Conservation (phyloP, 2,113 vertebrate genomes). For the Pelecanoides urinatrix region DNA sequence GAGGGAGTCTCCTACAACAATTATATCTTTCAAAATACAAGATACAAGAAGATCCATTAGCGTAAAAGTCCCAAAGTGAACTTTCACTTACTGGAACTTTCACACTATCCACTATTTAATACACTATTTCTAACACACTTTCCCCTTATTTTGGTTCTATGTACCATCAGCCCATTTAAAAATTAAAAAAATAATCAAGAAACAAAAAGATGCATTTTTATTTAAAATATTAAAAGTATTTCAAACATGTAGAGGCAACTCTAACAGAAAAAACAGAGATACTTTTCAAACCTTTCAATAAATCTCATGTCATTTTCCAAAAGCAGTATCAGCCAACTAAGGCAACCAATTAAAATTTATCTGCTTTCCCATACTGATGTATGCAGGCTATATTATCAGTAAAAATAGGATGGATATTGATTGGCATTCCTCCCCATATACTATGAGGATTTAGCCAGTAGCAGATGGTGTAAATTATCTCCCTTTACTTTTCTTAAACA, state of each 20-base stretch:
- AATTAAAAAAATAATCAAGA: not conserved
- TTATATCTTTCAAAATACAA: not conserved
- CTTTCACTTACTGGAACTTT: not conserved
- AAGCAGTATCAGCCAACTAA: not conserved
- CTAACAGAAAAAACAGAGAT: not conserved
- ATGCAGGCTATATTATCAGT: not conserved
- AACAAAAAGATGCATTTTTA: not conserved
- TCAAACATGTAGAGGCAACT: rapidly evolving
- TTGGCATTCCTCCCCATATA: not conserved
- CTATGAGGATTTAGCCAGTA: not conserved
- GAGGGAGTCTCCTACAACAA: too few species aligned
- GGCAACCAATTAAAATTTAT: not conserved
- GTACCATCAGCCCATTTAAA: not conserved
- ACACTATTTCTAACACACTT: not conserved
- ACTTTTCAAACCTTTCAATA: not conserved
- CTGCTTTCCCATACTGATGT: not conserved
- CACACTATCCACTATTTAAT: not conserved
- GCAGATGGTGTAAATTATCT: not conserved
- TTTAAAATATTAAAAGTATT: not conserved
- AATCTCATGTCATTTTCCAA: not conserved
- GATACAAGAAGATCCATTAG: not conserved
- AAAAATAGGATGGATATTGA: not conserved
- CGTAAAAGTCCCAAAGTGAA: not conserved
- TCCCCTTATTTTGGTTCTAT: not conserved
- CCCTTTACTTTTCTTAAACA: not conserved